These are phyloP conservation scores for Phrynocephalus vlangalii DNA, from an alignment of 2,797 vertebrate species.

Conservation along the genomic window DNA sequence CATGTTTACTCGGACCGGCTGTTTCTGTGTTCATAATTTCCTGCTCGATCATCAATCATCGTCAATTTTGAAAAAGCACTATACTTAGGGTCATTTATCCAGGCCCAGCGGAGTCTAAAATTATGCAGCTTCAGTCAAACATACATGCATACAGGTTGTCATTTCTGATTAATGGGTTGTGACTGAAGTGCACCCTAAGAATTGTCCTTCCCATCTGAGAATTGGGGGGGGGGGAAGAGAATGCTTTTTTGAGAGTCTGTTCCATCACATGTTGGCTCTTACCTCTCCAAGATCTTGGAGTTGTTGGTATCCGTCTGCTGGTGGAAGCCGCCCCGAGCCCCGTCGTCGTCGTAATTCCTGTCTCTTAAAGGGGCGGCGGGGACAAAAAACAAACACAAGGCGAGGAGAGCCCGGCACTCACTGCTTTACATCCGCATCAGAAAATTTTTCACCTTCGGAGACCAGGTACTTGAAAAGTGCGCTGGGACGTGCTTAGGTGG, in stretches of 20 bases:
- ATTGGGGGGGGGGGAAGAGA: slow-evolving; percentile 60
- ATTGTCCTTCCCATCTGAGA: slow-evolving; percentile 79
- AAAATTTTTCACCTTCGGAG: too few species aligned
- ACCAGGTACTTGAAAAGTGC: too few species aligned
- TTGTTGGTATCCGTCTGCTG: background rate
- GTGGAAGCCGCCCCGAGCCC: too few species aligned
- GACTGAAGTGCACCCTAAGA: slow-evolving; percentile 80
- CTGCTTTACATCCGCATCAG: too few species aligned
- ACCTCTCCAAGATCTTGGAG: slow-evolving; percentile 58
- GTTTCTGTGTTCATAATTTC: slow-evolving; percentile 90
- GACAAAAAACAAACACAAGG: too few species aligned
- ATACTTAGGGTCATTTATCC: slow-evolving; percentile 92
- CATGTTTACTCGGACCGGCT: slow-evolving; percentile 85
- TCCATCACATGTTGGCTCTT: slow-evolving; percentile 74
- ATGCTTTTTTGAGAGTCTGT: slow-evolving; percentile 26
- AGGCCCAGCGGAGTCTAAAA: slow-evolving; percentile 91
- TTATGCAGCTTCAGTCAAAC: slow-evolving; percentile 88
- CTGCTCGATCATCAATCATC: slow-evolving; percentile 90
- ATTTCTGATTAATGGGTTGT: slow-evolving; percentile 91
- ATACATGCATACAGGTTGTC: slow-evolving; percentile 91
- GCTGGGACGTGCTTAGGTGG: too few species aligned
- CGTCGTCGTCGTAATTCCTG: too few species aligned
- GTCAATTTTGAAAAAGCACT: slow-evolving; percentile 89
- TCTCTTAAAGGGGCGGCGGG: too few species aligned
- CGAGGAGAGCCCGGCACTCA: too few species aligned